These are phyloP conservation scores for Drosophila subsilvestris DNA, from an alignment of 2,888 invertebrate genomes.

Conservation along the genomic window DNA sequence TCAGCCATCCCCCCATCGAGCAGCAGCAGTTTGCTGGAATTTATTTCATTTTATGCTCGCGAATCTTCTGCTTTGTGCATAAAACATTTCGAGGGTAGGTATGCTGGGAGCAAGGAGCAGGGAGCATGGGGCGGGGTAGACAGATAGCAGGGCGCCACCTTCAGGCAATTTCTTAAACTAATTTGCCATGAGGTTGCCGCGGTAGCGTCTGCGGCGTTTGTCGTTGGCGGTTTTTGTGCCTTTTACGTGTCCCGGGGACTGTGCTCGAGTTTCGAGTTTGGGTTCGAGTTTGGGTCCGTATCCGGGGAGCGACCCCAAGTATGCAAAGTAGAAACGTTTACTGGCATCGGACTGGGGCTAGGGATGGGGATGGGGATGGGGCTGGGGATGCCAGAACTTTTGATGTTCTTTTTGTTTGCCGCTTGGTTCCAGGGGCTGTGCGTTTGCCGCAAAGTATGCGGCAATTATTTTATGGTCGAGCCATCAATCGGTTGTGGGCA, in stretches of 20 bases:
- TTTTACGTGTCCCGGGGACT: conserved; percentile 30
- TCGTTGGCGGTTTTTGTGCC: conserved; percentile 34
- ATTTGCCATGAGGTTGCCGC: conserved; percentile 69
- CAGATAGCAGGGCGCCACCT: conserved; percentile 31
- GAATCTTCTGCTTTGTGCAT: conserved; percentile 38
- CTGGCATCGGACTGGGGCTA: conserved; percentile 1
- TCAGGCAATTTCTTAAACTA: conserved; percentile 63
- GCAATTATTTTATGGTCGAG: conserved; percentile 58
- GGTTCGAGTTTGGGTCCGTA: not conserved
- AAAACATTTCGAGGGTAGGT: conserved; percentile 14
- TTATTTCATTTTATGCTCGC: conserved; percentile 43
- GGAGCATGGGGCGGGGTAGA: not conserved
- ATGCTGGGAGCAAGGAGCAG: not conserved
- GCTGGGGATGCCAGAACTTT: conserved; percentile 25
- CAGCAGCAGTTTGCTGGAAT: conserved; percentile 13
- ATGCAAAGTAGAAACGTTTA: conserved; percentile 44
- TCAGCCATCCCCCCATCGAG: not conserved
- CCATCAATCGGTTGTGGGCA: conserved; percentile 62
- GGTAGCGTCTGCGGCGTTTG: conserved; percentile 31
- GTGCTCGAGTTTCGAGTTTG: not conserved
- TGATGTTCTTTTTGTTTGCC: conserved; percentile 33
- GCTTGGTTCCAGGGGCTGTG: conserved; percentile 3
- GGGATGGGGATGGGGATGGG: not conserved
- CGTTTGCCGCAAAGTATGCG: conserved; percentile 25
- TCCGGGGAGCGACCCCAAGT: conserved; percentile 15